Evolutionary conservation across 2,797 vertebrate species (phyloP).

Genomic region (Phrynocephalus forsythii): DNA sequence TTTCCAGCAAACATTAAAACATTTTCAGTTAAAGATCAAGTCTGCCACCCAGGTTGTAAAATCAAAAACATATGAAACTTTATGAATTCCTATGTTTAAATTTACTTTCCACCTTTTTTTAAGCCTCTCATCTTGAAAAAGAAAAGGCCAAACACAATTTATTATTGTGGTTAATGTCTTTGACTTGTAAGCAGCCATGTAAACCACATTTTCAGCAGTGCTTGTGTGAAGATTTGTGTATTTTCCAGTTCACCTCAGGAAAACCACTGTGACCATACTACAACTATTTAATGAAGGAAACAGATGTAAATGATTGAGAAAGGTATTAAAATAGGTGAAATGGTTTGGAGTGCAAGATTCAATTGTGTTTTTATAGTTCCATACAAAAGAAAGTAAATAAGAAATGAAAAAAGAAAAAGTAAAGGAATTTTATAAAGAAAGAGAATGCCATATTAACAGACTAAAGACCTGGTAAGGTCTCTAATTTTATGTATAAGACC

Average conservation of each 20-base stretch:
- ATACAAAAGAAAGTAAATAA: too few relatives aligned
- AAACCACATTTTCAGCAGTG: constrained; percentile 15
- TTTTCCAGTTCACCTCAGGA: not conserved
- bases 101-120: not conserved
- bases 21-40: constrained; percentile 14
- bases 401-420: not conserved
- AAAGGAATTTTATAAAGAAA: not conserved
- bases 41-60: constrained; percentile 30
- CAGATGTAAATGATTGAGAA: not conserved
- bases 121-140: not conserved
- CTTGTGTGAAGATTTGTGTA: not conserved
- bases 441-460: not conserved
- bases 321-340: not conserved
- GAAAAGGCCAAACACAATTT: not conserved
- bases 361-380: not conserved
- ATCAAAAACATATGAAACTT: constrained; percentile 11
- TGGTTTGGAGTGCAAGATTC: not conserved
- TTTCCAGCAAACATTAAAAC: constrained; percentile 14
- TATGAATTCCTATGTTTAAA: not conserved
- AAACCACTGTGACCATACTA: constrained; percentile 13
- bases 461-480: not conserved
- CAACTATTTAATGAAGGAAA: not conserved
- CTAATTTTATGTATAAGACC: not conserved
- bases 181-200: constrained; percentile 10
- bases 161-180: constrained; percentile 14